These are phyloP conservation scores for Ophioninae sp. DNA, from an alignment of 2,888 invertebrate genomes.

Conservation along the genomic window DNA sequence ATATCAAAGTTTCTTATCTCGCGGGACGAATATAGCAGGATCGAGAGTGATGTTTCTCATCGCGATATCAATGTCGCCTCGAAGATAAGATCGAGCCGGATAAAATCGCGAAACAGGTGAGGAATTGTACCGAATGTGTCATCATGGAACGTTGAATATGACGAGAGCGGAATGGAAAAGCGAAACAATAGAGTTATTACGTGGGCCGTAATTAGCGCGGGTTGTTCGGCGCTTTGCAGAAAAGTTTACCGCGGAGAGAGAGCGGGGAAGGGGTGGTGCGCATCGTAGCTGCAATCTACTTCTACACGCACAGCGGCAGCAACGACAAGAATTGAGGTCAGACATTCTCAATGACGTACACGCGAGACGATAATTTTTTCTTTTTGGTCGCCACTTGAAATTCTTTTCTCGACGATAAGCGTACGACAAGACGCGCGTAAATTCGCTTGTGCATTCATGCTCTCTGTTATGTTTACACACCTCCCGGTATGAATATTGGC, in stretches of 20 bases:
- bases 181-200: conserved; percentile 54
- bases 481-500: conserved; percentile 1
- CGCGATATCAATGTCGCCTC: not conserved
- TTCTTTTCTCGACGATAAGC: not conserved
- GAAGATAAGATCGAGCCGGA: not conserved
- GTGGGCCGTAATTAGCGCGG: conserved; percentile 45
- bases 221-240: not conserved
- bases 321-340: conserved; percentile 50
- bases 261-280: not conserved
- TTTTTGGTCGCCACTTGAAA: not conserved
- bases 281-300: conserved; percentile 14
- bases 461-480: not conserved
- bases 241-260: not conserved
- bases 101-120: not conserved
- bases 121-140: not conserved
- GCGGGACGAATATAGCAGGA: not conserved
- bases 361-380: conserved; percentile 14
- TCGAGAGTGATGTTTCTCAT: not conserved
- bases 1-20: not conserved
- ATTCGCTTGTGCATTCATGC: not conserved
- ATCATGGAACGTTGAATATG: not conserved
- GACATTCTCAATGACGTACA: conserved; percentile 45
- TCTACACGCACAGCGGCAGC: not conserved
- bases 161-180: conserved; percentile 28
- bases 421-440: not conserved